These are phyloP conservation scores for Drosophila siamana DNA, from an alignment of 2,888 invertebrate genomes.

Conservation along the genomic window DNA sequence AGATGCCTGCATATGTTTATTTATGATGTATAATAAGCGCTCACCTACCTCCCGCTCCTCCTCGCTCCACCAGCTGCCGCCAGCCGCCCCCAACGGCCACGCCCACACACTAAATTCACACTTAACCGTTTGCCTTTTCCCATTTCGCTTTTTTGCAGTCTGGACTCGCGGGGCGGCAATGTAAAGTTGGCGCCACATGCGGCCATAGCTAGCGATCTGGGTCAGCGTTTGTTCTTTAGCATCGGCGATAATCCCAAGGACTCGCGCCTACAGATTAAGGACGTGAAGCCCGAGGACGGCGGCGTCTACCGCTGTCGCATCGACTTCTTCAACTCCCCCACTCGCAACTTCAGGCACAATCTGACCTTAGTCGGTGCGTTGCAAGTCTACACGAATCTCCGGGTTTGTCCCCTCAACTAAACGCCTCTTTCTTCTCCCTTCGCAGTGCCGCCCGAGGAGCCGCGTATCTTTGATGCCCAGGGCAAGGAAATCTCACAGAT, in stretches of 20 bases:
- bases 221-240: slow-evolving; percentile 90
- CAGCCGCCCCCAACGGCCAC: slow-evolving; percentile 30
- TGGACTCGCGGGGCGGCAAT: slow-evolving; percentile 91
- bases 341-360: slow-evolving; percentile 93
- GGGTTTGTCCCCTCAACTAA: background rate
- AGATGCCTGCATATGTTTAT: slow-evolving; percentile 76
- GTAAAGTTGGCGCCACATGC: slow-evolving; percentile 89
- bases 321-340: slow-evolving; percentile 95
- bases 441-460: slow-evolving; percentile 92
- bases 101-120: slow-evolving; percentile 64
- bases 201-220: slow-evolving; percentile 92
- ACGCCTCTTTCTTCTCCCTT: background rate
- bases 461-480: slow-evolving; percentile 93
- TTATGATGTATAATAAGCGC: slow-evolving; percentile 77
- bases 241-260: slow-evolving; percentile 90
- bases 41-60: slow-evolving; percentile 4
- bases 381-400: background rate
- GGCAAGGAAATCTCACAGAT: slow-evolving; percentile 91
- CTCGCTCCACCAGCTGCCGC: too few relatives aligned
- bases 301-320: slow-evolving; percentile 95
- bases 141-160: slow-evolving; percentile 85
- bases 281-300: slow-evolving; percentile 90
- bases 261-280: slow-evolving; percentile 90
- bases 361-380: slow-evolving; percentile 94
- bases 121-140: slow-evolving; percentile 38